Conservation (phyloP, 2,797 vertebrate species). For the Myotis findleyi region DNA sequence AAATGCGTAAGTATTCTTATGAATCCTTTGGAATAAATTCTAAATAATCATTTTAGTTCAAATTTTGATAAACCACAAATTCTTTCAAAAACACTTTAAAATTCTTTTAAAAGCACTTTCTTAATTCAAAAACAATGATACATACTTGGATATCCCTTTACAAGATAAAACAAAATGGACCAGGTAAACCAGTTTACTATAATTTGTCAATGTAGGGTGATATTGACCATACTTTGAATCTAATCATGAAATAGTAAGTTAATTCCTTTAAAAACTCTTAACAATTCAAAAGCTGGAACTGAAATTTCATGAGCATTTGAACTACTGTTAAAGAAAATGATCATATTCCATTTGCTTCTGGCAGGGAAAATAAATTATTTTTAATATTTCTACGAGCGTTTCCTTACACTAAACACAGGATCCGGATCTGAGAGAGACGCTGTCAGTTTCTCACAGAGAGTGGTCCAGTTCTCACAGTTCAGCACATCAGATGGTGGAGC, state of each 20-base stretch:
- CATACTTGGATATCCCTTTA: not conserved
- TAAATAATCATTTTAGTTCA: slow-evolving; percentile 3
- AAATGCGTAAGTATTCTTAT: not conserved
- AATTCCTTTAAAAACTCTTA: slow-evolving; percentile 47
- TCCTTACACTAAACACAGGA: slow-evolving; percentile 92
- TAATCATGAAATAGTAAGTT: not conserved
- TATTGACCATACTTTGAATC: not conserved
- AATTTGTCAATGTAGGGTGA: not conserved
- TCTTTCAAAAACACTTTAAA: slow-evolving; percentile 2
- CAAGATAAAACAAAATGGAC: not conserved
- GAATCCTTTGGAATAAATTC: not conserved
- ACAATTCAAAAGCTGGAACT: slow-evolving; percentile 8
- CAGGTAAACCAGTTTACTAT: not conserved
- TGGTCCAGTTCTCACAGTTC: slow-evolving; percentile 94
- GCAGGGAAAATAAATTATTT: not conserved
- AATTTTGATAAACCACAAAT: not conserved
- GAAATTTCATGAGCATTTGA: not conserved
- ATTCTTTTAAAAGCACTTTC: not conserved
- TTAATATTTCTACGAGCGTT: not conserved
- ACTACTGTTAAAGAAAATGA: not conserved
- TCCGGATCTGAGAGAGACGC: slow-evolving; percentile 92
- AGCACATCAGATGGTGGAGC: slow-evolving; percentile 95
- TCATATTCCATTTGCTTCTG: not conserved
- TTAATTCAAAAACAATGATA: slow-evolving; percentile 6
- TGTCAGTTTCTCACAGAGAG: slow-evolving; percentile 91